Base-by-base conservation (phyloP, 2,888 invertebrate genomes). In the Nephrocerus scutellatus region DNA sequence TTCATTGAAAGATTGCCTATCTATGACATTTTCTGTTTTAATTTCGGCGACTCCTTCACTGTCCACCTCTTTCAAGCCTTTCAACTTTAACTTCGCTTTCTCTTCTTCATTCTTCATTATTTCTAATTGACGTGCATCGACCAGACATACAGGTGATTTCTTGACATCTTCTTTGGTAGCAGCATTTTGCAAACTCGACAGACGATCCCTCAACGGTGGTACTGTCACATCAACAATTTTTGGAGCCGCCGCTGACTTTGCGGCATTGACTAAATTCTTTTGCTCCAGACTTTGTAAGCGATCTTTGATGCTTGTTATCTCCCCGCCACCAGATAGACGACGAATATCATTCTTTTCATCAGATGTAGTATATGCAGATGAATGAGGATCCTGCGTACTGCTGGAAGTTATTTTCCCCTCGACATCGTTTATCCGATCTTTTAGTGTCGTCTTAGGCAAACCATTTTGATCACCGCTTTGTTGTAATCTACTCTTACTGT, bases 291-390 rank as follows among this genome's bases (percentile, higher is more conserved):
- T 76, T 34, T 75, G 75, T 30, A 81, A 60, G 20, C 80, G 74
- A 50, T 80, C 78, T 52, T 78, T 76, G 28, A 80, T 70, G 46
- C 78, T 76, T 49, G 72, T 75, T 28, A 79, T 74, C 57, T 80
- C 81, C 16, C n/a, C n/a, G n/a, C n/a, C n/a, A 19, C 74, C 70
- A 6, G 79, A 74, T 25, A 77, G 59, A 35, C 62, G 78, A 74
- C 45, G 59, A 22, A 47, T 47, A 19, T 60, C 60, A 56, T 63
- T 69, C 52, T 57, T 56, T 18, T 44, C 49, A 1, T 41, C 51
- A 44, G 44, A 53, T 49, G 38, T 53, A 16, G 44, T 39, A 30
- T 41, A 48, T 7, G 52, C 53, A 9, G 43, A 39, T 43, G 32
- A 56, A 54, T 23, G 53, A 56, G 36, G 33, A 25, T n/a, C 14